Conservation (phyloP, 2,888 invertebrate genomes). For the Netelia fuscicornis region DNA sequence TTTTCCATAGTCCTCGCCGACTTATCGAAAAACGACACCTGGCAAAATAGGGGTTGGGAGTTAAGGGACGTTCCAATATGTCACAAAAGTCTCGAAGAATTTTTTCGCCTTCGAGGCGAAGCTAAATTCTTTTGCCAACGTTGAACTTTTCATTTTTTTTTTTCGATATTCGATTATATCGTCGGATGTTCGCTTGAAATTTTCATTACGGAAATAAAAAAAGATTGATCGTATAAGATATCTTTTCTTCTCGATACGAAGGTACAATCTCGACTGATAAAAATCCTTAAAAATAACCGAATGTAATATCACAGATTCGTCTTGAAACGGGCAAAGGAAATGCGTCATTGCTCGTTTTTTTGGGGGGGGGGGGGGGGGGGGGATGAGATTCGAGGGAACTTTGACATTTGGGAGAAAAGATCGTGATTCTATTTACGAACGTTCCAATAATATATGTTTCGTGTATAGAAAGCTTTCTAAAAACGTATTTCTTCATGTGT, state of each 20-base stretch:
- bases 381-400: constrained; percentile 29
- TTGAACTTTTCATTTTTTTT: not conserved
- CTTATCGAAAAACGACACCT: not conserved
- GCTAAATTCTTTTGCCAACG: not conserved
- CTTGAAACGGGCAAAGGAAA: constrained; percentile 8
- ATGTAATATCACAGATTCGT: not conserved
- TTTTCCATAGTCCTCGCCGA: not conserved
- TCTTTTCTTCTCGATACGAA: not conserved
- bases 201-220: not conserved
- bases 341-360: constrained; percentile 33
- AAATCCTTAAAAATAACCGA: not conserved
- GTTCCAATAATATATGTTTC: constrained; percentile 39
- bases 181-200: not conserved
- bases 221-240: not conserved
- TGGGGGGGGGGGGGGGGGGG: not conserved
- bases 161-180: not conserved
- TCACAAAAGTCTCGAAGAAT: not conserved
- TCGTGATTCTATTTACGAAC: constrained; percentile 48
- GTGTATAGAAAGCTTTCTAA: constrained; percentile 15
- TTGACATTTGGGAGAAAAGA: constrained; percentile 46
- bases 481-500: not conserved
- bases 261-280: not conserved
- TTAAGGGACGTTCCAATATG: too few species aligned
- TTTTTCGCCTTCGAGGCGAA: not conserved
- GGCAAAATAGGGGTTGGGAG: not conserved